These are phyloP conservation scores for Frieseomelitta varia DNA, from an alignment of 1,140 invertebrate species.

Conservation along the genomic window DNA sequence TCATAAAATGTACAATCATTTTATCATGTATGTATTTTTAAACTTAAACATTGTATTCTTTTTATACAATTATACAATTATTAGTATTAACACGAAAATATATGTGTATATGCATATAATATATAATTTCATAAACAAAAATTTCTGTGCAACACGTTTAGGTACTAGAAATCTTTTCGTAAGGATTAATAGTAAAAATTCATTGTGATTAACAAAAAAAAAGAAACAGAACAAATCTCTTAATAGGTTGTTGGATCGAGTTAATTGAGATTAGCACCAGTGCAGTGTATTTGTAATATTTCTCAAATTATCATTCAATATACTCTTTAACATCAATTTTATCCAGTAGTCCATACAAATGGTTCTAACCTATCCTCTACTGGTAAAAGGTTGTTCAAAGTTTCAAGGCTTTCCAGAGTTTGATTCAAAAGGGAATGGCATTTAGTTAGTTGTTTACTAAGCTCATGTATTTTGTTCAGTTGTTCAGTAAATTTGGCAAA, in stretches of 20 bases:
- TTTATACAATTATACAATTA: constrained; percentile 42
- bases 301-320: background rate
- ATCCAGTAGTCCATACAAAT: constrained; percentile 94
- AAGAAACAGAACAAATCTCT: constrained; percentile 6
- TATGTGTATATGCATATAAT: constrained; percentile 23
- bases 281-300: constrained; percentile 19
- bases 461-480: constrained; percentile 89
- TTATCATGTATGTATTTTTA: constrained; percentile 37
- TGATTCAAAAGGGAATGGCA: constrained; percentile 93
- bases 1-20: constrained; percentile 21
- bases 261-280: constrained; percentile 33
- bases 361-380: constrained; percentile 92
- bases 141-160: constrained; percentile 41
- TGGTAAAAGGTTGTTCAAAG: constrained; percentile 92
- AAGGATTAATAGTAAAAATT: background rate
- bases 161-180: constrained; percentile 19
- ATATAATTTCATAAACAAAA: constrained; percentile 16
- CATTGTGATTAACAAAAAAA: background rate
- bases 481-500: constrained; percentile 93
- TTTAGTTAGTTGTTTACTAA: constrained; percentile 87
- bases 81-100: constrained; percentile 53
- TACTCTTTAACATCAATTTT: constrained; percentile 57
- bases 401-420: constrained; percentile 92
- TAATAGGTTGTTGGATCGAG: background rate
- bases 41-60: constrained; percentile 44